Evolutionary conservation across 2,113 vertebrate species (phyloP).

Genomic region (Odocoileus hemionus): DNA sequence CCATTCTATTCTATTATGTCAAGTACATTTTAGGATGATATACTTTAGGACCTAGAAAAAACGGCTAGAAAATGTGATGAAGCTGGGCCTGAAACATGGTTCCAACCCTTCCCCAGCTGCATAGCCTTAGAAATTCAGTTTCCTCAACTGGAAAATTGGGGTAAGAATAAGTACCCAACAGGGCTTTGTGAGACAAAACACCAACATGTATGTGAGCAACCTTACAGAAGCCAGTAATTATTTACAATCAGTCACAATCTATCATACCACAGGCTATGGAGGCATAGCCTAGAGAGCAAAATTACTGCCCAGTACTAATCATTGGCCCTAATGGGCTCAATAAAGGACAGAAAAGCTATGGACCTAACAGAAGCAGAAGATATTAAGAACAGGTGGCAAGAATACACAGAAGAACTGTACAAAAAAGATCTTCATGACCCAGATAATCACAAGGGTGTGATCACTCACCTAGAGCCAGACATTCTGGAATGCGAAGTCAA

Average conservation of each 20-base stretch:
- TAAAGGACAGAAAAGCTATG: neutral
- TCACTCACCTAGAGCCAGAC: neutral
- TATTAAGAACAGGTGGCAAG: neutral
- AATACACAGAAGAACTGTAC: neutral
- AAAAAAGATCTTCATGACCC: neutral
- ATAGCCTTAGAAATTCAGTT: neutral
- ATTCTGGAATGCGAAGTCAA: neutral
- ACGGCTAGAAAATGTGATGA: neutral
- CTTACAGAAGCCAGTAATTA: neutral
- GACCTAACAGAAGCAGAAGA: neutral
- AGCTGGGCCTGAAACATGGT: neutral
- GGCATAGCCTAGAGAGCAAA: neutral
- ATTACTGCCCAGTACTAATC: neutral
- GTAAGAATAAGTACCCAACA: neutral
- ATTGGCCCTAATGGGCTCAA: neutral
- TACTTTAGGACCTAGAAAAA: neutral
- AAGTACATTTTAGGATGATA: neutral
- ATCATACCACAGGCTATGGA: neutral
- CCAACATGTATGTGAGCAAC: neutral
- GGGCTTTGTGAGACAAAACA: neutral
- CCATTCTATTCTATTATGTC: neutral
- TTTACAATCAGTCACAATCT: neutral
- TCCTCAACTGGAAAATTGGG: neutral
- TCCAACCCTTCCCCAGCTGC: neutral
- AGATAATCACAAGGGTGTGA: neutral